Evolutionary conservation across 2,888 invertebrate genomes (phyloP).

Genomic region (Melieria crassipennis): DNA sequence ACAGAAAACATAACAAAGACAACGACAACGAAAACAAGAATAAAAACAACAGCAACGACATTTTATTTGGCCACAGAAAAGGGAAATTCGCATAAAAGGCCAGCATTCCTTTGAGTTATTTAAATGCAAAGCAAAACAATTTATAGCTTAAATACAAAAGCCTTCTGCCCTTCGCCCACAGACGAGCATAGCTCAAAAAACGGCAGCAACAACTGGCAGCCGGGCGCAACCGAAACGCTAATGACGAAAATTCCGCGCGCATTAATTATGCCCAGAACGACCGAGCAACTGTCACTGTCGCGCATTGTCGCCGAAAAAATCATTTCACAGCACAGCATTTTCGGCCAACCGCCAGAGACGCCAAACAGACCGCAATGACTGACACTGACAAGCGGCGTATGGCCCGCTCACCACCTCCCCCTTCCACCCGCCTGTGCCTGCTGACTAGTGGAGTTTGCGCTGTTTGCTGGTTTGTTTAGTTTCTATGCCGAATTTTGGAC

Average conservation of each 20-base stretch:
- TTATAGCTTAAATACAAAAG: background rate
- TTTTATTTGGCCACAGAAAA: slow-evolving; percentile 16
- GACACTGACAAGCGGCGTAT: no score
- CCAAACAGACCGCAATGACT: no score
- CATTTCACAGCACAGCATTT: no score
- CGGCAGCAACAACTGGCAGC: slow-evolving; percentile 1
- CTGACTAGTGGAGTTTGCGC: no score
- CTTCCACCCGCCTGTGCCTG: no score
- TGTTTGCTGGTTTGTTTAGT: no score
- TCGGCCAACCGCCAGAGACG: no score
- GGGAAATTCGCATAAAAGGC: background rate
- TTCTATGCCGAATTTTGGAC: background rate
- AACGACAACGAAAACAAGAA: no score
- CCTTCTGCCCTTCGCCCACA: background rate
- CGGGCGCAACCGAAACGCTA: slow-evolving; percentile 20
- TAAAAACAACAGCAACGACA: slow-evolving; percentile 18
- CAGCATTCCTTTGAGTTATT: slow-evolving; percentile 9
- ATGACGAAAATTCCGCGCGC: slow-evolving; percentile 21
- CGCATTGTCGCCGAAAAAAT: background rate
- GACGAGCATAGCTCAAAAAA: background rate
- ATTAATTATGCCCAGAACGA: slow-evolving; percentile 29
- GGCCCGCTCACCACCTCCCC: no score
- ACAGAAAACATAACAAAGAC: no score
- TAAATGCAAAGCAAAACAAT: slow-evolving; percentile 6
- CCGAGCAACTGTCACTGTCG: background rate